Evolutionary conservation across 2,113 vertebrate genomes (phyloP).

Genomic region (Scatophagus argus): DNA sequence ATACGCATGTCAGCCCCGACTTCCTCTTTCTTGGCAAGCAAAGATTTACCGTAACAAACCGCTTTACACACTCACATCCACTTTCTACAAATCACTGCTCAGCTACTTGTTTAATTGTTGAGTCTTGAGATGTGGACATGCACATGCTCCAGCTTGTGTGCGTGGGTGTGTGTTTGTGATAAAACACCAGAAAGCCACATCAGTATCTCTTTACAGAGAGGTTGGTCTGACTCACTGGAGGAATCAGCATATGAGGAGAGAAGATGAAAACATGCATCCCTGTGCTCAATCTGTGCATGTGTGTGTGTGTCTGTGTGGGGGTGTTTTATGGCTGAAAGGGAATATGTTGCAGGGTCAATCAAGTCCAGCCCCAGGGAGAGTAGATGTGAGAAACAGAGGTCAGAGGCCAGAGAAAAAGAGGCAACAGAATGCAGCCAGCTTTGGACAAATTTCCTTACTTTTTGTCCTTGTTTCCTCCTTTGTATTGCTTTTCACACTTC

Average conservation of each 20-base stretch:
- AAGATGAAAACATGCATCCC: neutral
- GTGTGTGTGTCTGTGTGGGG: neutral
- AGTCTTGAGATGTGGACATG: conserved; percentile 29
- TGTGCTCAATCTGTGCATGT: neutral
- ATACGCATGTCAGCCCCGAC: neutral
- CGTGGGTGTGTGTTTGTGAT: neutral
- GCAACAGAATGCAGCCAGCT: neutral
- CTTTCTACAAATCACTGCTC: conserved; percentile 35
- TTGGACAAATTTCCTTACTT: conserved; percentile 5
- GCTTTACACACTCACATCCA: conserved; percentile 5
- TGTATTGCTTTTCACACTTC: neutral
- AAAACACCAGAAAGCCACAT: neutral
- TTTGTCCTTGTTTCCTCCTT: neutral
- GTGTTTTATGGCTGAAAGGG: neutral
- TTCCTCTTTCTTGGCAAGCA: neutral
- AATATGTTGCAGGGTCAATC: conserved; percentile 21
- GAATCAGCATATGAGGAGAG: neutral
- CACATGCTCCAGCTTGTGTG: neutral
- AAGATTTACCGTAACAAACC: neutral
- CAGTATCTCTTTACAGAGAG: conserved; percentile 17
- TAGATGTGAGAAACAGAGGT: conserved; percentile 27
- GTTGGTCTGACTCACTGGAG: conserved; percentile 44
- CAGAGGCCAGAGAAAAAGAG: conserved; percentile 27
- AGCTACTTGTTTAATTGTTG: conserved; percentile 41
- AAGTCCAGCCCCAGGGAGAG: conserved; percentile 5